Base-by-base conservation (phyloP, 2,888 invertebrate genomes). In the Pandemis heparana region DNA sequence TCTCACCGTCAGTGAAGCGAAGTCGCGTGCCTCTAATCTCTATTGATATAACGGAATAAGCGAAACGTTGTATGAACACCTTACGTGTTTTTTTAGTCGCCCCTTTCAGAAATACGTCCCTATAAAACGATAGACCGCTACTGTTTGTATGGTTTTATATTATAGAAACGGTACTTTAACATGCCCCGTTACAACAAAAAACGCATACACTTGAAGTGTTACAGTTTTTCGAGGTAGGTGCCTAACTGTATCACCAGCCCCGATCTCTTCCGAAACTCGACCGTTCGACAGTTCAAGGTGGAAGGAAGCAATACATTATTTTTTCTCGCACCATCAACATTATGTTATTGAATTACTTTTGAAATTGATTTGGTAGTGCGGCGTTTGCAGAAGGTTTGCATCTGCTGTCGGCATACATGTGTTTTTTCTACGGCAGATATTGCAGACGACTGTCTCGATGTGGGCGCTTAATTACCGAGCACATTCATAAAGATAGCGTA, bases 271-370 rank as follows among this genome's bases (percentile, higher is more conserved):
- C 87, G 87, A 87, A 82, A 81, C 79, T 81, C 82, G 80, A 82
- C 80, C 77, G 82, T 78, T 83, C 79, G 82, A 81, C 79, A 79
- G 82, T 87, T 84, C 87, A 93, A 93, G 93, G 93, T 94, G 94
- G 89, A 90, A 94, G 94, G 94, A 94, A 94, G 94, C 90, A 90
- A 94, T 93, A 92, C 87, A 90, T 94, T 92, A 91, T 86, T 85
- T 89, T 89, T 89, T 89, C 86, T 85, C 81, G 80, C 82, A 65
- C 87, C 88, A 92, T 93, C 89, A 85, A 90, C 91, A 91, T 93
- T 92, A 92, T 90, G 94, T 94, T 94, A 94, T 94, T 92, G 93
- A 92, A 94, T 94, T 93, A 93, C 94, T 92, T 89, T 90, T 86
- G 84, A 91, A 89, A 90, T 89, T 91, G 89, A 92, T 91, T 90